Percentiles rank a stretch among this genome's conserved stretches.
These are phyloP conservation scores for Cotesia vestalis DNA, from an alignment of 1,140 invertebrate species.

Conservation along the genomic window DNA sequence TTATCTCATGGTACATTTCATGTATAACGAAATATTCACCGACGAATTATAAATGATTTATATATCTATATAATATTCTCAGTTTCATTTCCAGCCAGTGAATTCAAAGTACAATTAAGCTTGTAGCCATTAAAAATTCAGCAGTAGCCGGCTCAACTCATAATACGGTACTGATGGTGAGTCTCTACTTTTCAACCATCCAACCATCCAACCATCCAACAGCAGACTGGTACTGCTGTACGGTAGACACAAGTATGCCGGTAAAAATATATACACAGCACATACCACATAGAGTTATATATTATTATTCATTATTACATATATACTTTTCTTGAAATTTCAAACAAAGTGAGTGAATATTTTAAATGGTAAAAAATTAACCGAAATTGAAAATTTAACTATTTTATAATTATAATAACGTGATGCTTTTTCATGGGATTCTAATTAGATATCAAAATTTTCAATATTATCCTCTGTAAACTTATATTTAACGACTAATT, in stretches of 20 bases:
- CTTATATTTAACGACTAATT: too few relatives aligned
- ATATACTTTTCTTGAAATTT: too few relatives aligned
- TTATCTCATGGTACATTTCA: slow-evolving; percentile 28
- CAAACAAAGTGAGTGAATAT: too few relatives aligned
- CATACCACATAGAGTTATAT: neutral
- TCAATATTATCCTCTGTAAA: neutral
- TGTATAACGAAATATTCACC: slow-evolving; percentile 27
- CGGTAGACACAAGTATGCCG: neutral
- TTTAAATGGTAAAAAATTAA: neutral
- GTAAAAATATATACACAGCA: neutral
- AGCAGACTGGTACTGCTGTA: neutral
- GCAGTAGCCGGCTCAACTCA: slow-evolving; percentile 37
- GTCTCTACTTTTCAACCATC: too few relatives aligned
- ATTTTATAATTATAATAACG: neutral
- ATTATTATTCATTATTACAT: too few relatives aligned
- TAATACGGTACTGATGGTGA: slow-evolving; percentile 40
- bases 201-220: too few relatives aligned
- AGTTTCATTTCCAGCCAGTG: slow-evolving; percentile 40
- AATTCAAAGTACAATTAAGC: slow-evolving; percentile 56
- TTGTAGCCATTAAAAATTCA: slow-evolving; percentile 52
- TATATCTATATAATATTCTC: slow-evolving; percentile 25
- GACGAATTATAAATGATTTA: neutral
- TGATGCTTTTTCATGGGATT: slow-evolving; percentile 21
- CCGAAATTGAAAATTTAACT: neutral
- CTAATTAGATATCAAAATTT: slow-evolving; percentile 12